Evolutionary conservation across 1,140 invertebrate species (phyloP), one percentile per base, ranked within the genome.

Genomic region (Pemphigus obesinymphae): DNA sequence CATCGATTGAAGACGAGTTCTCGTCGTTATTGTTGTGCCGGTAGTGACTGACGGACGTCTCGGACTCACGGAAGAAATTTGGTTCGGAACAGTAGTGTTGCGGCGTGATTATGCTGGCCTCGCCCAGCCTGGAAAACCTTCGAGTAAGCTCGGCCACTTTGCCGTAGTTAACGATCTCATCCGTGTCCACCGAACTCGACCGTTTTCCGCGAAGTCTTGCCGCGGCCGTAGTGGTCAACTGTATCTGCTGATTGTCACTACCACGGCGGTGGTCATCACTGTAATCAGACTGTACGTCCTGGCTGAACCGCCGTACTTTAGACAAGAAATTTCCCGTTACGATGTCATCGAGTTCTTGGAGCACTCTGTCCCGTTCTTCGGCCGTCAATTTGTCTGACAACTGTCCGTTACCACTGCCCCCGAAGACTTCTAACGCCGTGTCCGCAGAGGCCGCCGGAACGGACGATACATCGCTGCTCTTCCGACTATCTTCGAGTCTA

Each of bases 141-240:
- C 89, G 89, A 2, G 90, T 89, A 63, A 92, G 84, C 17, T 89
- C 89, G 66, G 90, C 90, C 1, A 92, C 91, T 86, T 89, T 83
- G 83, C 90, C 85, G 86, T 89, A 89, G 0, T 90, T 81, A 11
- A 73, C 76, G 1, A 80, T 80, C 8, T 80, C 76, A 5, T 80
- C 76, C 8, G 76, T 80, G 20, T 61, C 53, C 34, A 80, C 20
- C 4, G 76, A 80, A 45, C 76, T 80, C 20, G 73, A 76, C 10
- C 76, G 76, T 63, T 80, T 80, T 23, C 23, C 26, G 7, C 53
- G 37, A 7, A 80, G 34, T 43, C 50, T 80, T 0, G 55, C 1
- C n/a, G 37, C 11, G 3, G 53, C 73, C 0, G 20, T n/a, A n/a
- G n/a, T n/a, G 13, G 58, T 31, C 8, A 58, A 23, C 10, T 55